Evolutionary conservation across 2,888 invertebrate genomes (phyloP).

Genomic region (Protophormia terraenovae): DNA sequence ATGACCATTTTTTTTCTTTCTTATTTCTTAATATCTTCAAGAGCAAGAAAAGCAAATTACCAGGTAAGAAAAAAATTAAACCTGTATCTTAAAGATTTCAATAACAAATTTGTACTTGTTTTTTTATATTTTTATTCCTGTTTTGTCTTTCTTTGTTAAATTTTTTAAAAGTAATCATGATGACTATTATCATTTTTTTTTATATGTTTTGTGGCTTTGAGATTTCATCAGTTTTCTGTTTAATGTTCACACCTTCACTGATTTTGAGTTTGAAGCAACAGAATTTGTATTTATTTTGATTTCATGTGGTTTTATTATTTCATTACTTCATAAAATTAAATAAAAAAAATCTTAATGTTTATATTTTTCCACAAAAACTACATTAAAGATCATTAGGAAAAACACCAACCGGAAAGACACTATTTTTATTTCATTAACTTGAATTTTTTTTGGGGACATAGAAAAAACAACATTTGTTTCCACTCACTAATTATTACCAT

Average conservation of each 20-base stretch:
- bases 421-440: slow-evolving; percentile 30
- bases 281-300: slow-evolving; percentile 56
- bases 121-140: neutral
- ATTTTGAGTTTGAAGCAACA: slow-evolving; percentile 12
- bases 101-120: slow-evolving; percentile 45
- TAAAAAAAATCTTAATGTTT: slow-evolving; percentile 33
- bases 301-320: slow-evolving; percentile 67
- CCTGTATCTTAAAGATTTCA: slow-evolving; percentile 44
- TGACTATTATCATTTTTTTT: slow-evolving; percentile 2
- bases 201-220: slow-evolving; percentile 34
- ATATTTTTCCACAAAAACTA: neutral
- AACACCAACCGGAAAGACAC: slow-evolving; percentile 48
- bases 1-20: slow-evolving; percentile 69
- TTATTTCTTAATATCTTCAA: slow-evolving; percentile 13
- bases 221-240: slow-evolving; percentile 41
- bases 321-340: slow-evolving; percentile 56
- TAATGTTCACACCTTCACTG: slow-evolving; percentile 66
- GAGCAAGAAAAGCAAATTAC: slow-evolving; percentile 17
- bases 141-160: neutral
- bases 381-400: neutral
- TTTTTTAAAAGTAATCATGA: neutral
- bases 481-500: slow-evolving; percentile 51
- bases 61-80: slow-evolving; percentile 54
- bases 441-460: slow-evolving; percentile 15
- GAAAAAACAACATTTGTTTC: slow-evolving; percentile 7